These are phyloP conservation scores for Sicus ferrugineus DNA, from an alignment of 2,888 invertebrate species.

Conservation along the genomic window DNA sequence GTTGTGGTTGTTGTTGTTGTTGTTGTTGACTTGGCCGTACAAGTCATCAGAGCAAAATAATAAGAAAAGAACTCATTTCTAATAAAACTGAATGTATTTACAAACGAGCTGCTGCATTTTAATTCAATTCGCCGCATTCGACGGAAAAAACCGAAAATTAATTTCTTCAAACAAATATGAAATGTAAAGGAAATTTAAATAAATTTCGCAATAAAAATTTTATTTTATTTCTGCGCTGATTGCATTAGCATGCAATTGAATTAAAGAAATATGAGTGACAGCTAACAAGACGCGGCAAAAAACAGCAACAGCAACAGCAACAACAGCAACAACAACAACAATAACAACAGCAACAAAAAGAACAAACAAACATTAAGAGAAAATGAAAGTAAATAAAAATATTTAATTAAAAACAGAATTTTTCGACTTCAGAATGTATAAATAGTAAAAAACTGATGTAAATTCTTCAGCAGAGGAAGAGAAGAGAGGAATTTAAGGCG, in stretches of 20 bases:
- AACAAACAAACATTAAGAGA: background rate
- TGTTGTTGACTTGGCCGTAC: background rate
- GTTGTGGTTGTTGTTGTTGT: background rate
- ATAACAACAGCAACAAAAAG: background rate
- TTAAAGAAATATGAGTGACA: constrained; percentile 15
- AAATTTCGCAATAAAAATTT: constrained; percentile 19
- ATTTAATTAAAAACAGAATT: no score
- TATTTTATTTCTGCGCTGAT: constrained; percentile 35
- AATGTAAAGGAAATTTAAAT: constrained; percentile 11
- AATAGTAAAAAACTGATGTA: no score
- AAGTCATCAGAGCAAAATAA: background rate
- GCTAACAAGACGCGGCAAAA: background rate
- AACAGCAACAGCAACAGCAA: background rate
- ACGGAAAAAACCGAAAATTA: no score
- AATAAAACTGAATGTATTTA: constrained; percentile 10
- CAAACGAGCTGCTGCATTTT: background rate
- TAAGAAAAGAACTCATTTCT: constrained; percentile 24
- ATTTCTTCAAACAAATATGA: constrained; percentile 11
- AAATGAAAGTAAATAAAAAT: background rate
- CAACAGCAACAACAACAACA: background rate
- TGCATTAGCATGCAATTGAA: constrained; percentile 31
- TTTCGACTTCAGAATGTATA: no score
- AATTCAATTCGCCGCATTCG: constrained; percentile 26
- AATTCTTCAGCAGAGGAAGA: no score
- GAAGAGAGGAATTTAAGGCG: no score